Evolutionary conservation across 2,797 vertebrate species (phyloP).

Genomic region (Orientallactaga sibirica): DNA sequence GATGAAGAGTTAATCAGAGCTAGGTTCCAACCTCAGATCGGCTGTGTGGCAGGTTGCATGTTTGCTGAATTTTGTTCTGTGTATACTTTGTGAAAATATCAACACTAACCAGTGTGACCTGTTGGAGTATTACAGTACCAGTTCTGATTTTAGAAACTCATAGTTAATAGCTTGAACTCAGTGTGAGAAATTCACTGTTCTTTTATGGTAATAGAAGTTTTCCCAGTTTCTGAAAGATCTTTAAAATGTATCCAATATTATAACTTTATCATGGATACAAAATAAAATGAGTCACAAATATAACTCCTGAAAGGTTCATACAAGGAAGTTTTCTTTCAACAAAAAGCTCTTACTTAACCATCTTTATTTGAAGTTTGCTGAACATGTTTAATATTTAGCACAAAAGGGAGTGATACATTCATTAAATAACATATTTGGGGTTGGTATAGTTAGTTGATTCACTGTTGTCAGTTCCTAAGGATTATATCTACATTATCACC

Average conservation of each 20-base stretch:
- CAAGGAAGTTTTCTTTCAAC: slow-evolving; percentile 10
- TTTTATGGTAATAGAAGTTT: background rate
- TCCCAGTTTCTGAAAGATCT: slow-evolving; percentile 11
- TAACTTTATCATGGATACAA: background rate
- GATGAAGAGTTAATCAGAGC: background rate
- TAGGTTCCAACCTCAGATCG: background rate
- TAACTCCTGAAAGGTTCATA: background rate
- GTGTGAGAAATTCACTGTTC: background rate
- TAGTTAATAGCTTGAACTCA: slow-evolving; percentile 15
- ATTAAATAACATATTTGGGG: slow-evolving; percentile 27
- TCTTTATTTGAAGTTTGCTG: slow-evolving; percentile 9
- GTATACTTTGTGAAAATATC: background rate
- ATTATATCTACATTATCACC: background rate
- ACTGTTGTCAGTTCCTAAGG: background rate
- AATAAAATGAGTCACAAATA: background rate
- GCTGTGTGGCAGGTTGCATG: background rate
- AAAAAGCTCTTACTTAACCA: background rate
- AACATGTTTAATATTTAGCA: background rate
- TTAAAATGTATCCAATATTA: background rate
- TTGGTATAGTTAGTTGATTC: background rate
- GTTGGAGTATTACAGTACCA: background rate
- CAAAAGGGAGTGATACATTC: background rate
- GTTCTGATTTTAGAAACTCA: background rate
- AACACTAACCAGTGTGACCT: background rate
- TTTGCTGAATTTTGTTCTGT: background rate